These are phyloP conservation scores for Solen grandis DNA, from an alignment of 1,140 invertebrate genomes.

Conservation along the genomic window DNA sequence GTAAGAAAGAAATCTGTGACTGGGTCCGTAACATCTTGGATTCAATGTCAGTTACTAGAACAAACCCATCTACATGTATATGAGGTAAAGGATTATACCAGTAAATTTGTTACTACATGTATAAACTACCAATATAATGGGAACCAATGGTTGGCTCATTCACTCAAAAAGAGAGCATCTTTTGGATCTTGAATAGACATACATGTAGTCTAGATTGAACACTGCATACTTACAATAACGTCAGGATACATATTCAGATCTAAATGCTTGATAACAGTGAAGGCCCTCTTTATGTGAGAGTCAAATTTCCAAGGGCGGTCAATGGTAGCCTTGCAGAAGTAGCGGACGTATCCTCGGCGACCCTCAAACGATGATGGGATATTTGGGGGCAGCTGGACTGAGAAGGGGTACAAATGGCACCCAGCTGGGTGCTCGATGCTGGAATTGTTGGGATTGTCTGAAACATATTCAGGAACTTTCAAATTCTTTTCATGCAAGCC, in stretches of 20 bases:
- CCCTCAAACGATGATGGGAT: conserved; percentile 82
- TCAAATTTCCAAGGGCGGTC: conserved; percentile 80
- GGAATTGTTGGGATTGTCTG: conserved; percentile 10
- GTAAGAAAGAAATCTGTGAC: too few species aligned
- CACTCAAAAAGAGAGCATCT: too few species aligned
- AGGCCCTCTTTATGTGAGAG: conserved; percentile 73
- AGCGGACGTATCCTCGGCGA: conserved; percentile 80
- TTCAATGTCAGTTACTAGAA: too few species aligned
- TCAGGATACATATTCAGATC: conserved; percentile 69
- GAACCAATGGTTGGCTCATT: too few species aligned
- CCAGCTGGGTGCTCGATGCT: conserved; percentile 75
- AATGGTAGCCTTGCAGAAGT: conserved; percentile 80
- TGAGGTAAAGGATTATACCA: too few species aligned
- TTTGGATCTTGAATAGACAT: too few species aligned
- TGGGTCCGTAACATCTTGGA: too few species aligned
- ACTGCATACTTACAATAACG: conserved; percentile 62
- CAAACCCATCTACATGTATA: too few species aligned
- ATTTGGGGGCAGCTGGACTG: conserved; percentile 78
- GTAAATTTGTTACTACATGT: too few species aligned
- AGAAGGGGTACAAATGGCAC: conserved; percentile 80
- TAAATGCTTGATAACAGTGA: conserved; percentile 77
- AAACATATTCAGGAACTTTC: too few species aligned
- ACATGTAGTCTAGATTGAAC: too few species aligned
- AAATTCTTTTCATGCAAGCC: neutral
- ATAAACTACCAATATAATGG: too few species aligned